Base-by-base conservation (phyloP, 1,140 invertebrate species). In the Listronotus bonariensis region DNA sequence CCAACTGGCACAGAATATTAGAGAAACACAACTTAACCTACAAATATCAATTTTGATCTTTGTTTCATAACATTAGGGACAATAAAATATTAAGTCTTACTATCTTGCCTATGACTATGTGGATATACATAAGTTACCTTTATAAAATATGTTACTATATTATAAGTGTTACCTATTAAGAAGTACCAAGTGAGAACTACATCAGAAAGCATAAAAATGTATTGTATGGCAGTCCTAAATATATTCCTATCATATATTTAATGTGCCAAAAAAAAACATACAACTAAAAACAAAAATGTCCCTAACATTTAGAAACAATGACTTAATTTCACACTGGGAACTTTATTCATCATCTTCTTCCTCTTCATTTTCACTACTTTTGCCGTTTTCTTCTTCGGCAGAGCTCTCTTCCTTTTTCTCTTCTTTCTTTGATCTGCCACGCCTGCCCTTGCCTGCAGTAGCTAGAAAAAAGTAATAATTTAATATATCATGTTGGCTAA, bases 391-490 rank as follows among this genome's bases (percentile, higher is more conserved):
- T 59, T 72, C 70, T 17, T 70, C 70, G 5, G 57, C 67, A 38
- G 65, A 61, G 12, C 48, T 56, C 40, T 66, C 67, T 58, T 71
- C 55, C 48, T 72, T 65, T 31, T 72, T 67, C 12, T 65, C 58
- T 48, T 72, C 71, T 20, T 71, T 68, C 41, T 69, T 68, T n/a
- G 66, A 51, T 51, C 71, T 67, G 8, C 71, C 71, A 11, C 68
- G 63, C 8, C 62, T 36, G 11, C 68, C 62, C 34, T 64, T 64
- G 15, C 41, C n/a, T 20, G 51, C 41, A 45, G 34, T 10, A 17
- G 42, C 15, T 59, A 15, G 26, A 58, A 32, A 38, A 36, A 12
- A 8, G 34, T 36, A 12, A 4, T 36, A 36, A 10, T 36, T 36
- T 12, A 36, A 4, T 36, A 34, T 34, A 34, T 34, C 5, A 34